Conservation (phyloP, 2,797 vertebrate species). For the Podarcis siculus region DNA sequence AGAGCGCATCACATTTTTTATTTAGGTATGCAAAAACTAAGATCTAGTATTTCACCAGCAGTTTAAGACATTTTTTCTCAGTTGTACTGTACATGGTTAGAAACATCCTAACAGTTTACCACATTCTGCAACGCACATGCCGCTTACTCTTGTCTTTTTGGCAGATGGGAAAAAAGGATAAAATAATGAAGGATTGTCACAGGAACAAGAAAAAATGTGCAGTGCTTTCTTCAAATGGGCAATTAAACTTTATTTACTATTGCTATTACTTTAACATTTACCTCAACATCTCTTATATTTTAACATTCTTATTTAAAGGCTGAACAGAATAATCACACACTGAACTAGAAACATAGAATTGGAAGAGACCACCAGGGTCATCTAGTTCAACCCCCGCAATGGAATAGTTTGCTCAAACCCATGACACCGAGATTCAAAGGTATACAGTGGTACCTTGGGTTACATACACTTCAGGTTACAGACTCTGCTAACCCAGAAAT, state of each 20-base stretch:
- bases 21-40: not conserved
- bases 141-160: not conserved
- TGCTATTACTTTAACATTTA: not conserved
- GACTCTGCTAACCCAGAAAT: too few species aligned
- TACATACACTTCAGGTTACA: too few species aligned
- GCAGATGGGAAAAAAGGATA: not conserved
- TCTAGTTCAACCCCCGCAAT: too few species aligned
- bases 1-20: not conserved
- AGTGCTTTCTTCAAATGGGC: not conserved
- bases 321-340: not conserved
- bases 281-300: not conserved
- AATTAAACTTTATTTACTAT: not conserved
- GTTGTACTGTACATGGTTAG: not conserved
- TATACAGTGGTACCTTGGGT: too few species aligned
- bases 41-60: not conserved
- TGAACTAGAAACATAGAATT: not conserved
- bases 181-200: not conserved
- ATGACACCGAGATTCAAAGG: too few species aligned
- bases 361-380: too few species aligned
- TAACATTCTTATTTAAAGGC: not conserved
- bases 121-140: not conserved
- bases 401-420: too few species aligned
- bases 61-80: not conserved
- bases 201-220: not conserved
- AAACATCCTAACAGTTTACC: not conserved